Evolutionary conservation across 1,140 invertebrate genomes (phyloP), one percentile per base, ranked within the genome.

Genomic region (Trypoxylus dichotomus): DNA sequence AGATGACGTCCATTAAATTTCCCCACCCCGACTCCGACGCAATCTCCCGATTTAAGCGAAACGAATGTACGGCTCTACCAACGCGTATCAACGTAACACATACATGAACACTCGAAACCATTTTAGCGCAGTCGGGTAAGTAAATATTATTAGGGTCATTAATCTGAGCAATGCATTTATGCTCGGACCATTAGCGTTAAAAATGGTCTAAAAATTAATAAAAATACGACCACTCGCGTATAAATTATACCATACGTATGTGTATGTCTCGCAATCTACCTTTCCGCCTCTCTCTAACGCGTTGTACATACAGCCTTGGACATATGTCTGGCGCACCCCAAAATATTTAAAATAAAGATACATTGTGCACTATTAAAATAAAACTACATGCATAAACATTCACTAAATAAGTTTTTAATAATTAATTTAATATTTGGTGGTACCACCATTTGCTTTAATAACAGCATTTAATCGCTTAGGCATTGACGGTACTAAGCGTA

Each of bases 171-270:
- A 43, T 74, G 76, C 81, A 77, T 42, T 42, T 80, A 79, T 79
- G 76, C 79, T 58, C 63, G 75, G 76, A 73, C 78, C 80, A 82
- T 82, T 82, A 80, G 79, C 77, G 81, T 81, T 81, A 80, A 81
- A 83, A 83, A 83, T 83, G 80, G 81, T 79, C 78, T 76, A 76
- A 77, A 80, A 81, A 83, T 83, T 83, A 82, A 83, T 83, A 83
- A 82, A 82, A 83, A 83, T 83, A 82, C 79, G 79, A 76, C 78
- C 73, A 76, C 75, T 77, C 77, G 76, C 75, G 73, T 74, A 54
- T 54, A 54, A 54, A 54, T 19, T 54, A 19, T 54, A 54, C 47
- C 19, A 15, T 54, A 19, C 78, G 78, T 74, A 74, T 42, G 21
- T 74, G 72, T 37, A 19, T 5, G 25, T 27, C 27, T 83, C 72